A percentile compares a stretch with the other conserved stretches of the same genome.
Evolutionary conservation across 2,888 invertebrate species (phyloP).

Genomic region (Chymomyza caudatula): DNA sequence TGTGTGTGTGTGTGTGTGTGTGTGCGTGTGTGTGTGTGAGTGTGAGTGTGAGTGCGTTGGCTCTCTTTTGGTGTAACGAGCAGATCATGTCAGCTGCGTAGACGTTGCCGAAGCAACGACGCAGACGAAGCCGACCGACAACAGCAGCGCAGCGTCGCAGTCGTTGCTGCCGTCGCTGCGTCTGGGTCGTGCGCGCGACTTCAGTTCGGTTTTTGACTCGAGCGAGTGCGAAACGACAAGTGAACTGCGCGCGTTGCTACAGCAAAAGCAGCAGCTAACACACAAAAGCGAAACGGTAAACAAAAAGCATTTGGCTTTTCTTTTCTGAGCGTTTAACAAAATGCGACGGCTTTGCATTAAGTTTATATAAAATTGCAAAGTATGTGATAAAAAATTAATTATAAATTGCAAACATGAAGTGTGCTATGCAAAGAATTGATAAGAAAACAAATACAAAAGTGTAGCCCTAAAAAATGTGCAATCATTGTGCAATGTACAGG

Average conservation of each 20-base stretch:
- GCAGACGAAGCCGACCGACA: slow-evolving; percentile 6
- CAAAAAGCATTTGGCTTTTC: slow-evolving; percentile 13
- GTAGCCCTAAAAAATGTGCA: neutral
- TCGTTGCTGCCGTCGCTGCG: slow-evolving; percentile 25
- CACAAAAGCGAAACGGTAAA: slow-evolving; percentile 3
- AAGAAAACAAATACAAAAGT: neutral
- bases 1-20: neutral
- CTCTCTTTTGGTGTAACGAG: slow-evolving; percentile 19
- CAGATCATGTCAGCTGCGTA: slow-evolving; percentile 21
- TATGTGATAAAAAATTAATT: slow-evolving; percentile 13
- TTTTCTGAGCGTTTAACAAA: slow-evolving; percentile 1
- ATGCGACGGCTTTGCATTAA: slow-evolving; percentile 29
- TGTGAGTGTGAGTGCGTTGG: slow-evolving; percentile 2
- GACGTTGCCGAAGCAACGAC: neutral
- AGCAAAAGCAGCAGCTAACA: neutral
- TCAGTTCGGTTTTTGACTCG: slow-evolving; percentile 66
- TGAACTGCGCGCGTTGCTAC: slow-evolving; percentile 25
- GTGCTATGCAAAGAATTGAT: too few species aligned
- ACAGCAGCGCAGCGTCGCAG: too few species aligned
- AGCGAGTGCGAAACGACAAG: slow-evolving; percentile 37
- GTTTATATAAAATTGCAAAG: neutral
- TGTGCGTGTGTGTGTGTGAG: neutral
- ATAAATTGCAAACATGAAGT: slow-evolving; percentile 16
- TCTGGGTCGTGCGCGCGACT: slow-evolving; percentile 35
- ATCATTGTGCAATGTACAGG: neutral